Conservation (phyloP, 2,113 vertebrate genomes). For the Equus przewalskii region DNA sequence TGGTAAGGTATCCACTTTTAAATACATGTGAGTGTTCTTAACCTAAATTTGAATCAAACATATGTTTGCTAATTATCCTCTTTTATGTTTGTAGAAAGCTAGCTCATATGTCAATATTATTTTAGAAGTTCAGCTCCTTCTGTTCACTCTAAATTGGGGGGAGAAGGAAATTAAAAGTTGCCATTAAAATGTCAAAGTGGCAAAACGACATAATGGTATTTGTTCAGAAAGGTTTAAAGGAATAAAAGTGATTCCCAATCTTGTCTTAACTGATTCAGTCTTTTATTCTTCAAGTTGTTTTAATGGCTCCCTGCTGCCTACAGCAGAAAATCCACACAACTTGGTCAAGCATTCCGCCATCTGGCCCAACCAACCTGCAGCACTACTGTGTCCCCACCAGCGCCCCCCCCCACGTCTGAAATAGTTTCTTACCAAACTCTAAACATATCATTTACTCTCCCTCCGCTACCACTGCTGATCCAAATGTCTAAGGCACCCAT, state of each 20-base stretch:
- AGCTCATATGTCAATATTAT: slow-evolving; percentile 80
- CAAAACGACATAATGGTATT: slow-evolving; percentile 46
- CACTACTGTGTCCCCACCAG: accelerated
- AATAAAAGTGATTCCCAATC: slow-evolving; percentile 61
- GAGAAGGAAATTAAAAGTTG: slow-evolving; percentile 60
- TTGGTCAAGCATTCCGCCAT: background rate
- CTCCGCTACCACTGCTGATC: background rate
- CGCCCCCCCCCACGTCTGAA: background rate
- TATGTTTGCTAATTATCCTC: slow-evolving; percentile 77
- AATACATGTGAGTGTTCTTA: slow-evolving; percentile 65
- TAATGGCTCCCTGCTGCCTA: background rate
- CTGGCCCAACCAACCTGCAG: background rate
- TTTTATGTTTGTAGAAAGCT: slow-evolving; percentile 72
- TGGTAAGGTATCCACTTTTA: slow-evolving; percentile 60
- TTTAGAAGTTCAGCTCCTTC: slow-evolving; percentile 76
- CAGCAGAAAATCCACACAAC: background rate
- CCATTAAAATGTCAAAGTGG: slow-evolving; percentile 70
- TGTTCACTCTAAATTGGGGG: slow-evolving; percentile 65
- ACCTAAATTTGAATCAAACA: slow-evolving; percentile 71
- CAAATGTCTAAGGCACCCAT: background rate
- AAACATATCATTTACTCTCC: background rate
- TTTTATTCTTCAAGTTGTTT: background rate
- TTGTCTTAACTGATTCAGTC: background rate
- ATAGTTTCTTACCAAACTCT: background rate
- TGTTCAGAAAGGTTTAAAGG: slow-evolving; percentile 41